Percentiles rank a stretch among this genome's conserved stretches.
Evolutionary conservation across 2,797 vertebrate species (phyloP).

Genomic region (Ctenopoma multispine): DNA sequence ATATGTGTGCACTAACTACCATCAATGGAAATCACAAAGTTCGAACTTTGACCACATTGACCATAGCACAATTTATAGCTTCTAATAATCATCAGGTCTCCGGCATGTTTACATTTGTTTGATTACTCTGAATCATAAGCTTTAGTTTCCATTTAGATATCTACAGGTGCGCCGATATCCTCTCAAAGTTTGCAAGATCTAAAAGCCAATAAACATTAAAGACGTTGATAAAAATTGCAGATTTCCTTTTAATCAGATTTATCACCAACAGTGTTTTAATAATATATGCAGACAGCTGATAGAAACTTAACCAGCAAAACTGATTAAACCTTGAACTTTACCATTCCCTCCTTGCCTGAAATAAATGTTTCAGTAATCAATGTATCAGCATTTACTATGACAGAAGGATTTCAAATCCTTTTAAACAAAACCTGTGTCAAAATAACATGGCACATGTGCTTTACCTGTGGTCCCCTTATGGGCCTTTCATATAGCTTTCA

Average conservation of each 20-base stretch:
- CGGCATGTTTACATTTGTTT: constrained; percentile 26
- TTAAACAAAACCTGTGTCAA: constrained; percentile 4
- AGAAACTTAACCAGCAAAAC: constrained; percentile 15
- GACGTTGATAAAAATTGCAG: constrained; percentile 17
- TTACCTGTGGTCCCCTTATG: constrained; percentile 14
- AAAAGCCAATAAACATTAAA: constrained; percentile 39
- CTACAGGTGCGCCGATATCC: constrained; percentile 1
- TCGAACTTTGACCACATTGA: constrained; percentile 45
- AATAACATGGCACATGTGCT: neutral
- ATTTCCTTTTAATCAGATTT: constrained; percentile 14
- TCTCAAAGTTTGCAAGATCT: constrained; percentile 16
- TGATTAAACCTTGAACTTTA: constrained; percentile 18
- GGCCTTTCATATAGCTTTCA: neutral
- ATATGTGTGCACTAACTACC: constrained; percentile 49
- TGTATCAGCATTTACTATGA: neutral
- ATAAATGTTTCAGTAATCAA: constrained; percentile 7
- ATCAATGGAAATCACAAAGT: constrained; percentile 56
- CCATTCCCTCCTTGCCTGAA: constrained; percentile 20
- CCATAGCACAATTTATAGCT: constrained; percentile 43
- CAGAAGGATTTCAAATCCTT: constrained; percentile 4
- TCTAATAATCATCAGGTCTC: constrained; percentile 38
- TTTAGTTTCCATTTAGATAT: constrained; percentile 38
- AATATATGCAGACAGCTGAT: constrained; percentile 6
- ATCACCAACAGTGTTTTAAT: constrained; percentile 31
- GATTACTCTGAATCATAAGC: constrained; percentile 40